Evolutionary conservation across 2,888 invertebrate species (phyloP), one percentile per base, ranked within the genome.

Genomic region (Cancer borealis): DNA sequence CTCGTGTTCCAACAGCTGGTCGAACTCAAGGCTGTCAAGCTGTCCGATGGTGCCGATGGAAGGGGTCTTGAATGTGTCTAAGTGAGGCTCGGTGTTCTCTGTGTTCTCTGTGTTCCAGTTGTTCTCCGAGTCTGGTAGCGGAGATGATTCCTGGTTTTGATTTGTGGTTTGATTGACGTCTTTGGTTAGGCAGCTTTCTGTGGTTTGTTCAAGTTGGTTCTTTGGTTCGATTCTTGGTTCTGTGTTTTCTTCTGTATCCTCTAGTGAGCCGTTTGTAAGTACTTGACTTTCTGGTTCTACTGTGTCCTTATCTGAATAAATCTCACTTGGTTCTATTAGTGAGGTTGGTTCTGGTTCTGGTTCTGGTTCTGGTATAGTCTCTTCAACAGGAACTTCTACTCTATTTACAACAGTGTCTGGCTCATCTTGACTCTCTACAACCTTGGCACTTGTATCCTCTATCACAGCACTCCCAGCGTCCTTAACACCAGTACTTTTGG

Each of bases 11-110:
- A 95, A 79, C 21, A 95, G 66, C 92, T 95, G 93, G 49, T 92
- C 95, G 92, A 95, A 95, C 73, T 95, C 95, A 47, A 93, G 88
- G 49, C 95, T 95, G 54, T 95, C 95, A 88, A 95, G 93, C 21
- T 93, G 94, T 30, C 95, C 94, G n/a, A 95, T 94, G 45, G 91
- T 95, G 39, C 93, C 92, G n/a, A 93, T 92, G 12, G 95, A 93
- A 26, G 95, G 95, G 47, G 93, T 93, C 87, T 93, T 95, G 45
- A 73, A 92, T 10, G 87, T 10, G n/a, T 39, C 90, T 45, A 66
- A 8, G 26, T 88, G 79, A n/a, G 26, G 87, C 30, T 88, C 88
- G 8, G 84, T 92, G 47, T 39, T 87, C 12, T 54, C 79, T 84
- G 89, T 39, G n/a, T 60, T 88, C 88, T 12, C 6, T 30, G 17